Evolutionary conservation across 2,888 invertebrate genomes (phyloP).

Genomic region (Drosophila maculinotata): DNA sequence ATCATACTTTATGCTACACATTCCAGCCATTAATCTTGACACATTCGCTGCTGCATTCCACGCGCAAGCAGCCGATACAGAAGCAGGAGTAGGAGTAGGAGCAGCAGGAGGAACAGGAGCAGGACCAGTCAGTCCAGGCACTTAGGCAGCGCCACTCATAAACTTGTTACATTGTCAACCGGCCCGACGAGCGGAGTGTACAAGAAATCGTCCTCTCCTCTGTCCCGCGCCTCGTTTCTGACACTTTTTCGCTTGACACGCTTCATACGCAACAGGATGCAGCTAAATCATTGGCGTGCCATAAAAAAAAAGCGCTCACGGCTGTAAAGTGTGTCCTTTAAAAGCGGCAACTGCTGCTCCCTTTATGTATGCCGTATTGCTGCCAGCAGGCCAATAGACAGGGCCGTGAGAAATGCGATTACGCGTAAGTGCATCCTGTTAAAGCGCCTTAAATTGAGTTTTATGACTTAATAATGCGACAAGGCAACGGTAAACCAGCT

Average conservation of each 20-base stretch:
- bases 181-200: conserved; percentile 24
- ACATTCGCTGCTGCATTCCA: conserved; percentile 31
- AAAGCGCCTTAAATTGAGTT: conserved; percentile 68
- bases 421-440: conserved; percentile 64
- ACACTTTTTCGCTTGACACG: conserved; percentile 12
- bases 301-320: conserved; percentile 41
- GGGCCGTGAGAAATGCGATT: conserved; percentile 44
- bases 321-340: conserved; percentile 29
- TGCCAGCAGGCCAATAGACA: conserved; percentile 48
- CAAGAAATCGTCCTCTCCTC: conserved; percentile 20
- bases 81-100: not conserved
- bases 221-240: not conserved
- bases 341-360: conserved; percentile 13
- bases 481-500: not conserved
- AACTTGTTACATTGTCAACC: conserved; percentile 72
- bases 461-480: conserved; percentile 69
- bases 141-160: conserved; percentile 47
- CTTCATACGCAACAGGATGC: conserved; percentile 69
- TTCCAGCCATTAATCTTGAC: conserved; percentile 34
- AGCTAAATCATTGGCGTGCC: conserved; percentile 58
- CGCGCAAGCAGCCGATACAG: not conserved
- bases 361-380: conserved; percentile 2
- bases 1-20: conserved; percentile 14
- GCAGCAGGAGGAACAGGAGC: conserved; percentile 1
- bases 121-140: conserved; percentile 23